Evolutionary conservation across 2,113 vertebrate species (phyloP).

Genomic region (Triplophysa rosa): DNA sequence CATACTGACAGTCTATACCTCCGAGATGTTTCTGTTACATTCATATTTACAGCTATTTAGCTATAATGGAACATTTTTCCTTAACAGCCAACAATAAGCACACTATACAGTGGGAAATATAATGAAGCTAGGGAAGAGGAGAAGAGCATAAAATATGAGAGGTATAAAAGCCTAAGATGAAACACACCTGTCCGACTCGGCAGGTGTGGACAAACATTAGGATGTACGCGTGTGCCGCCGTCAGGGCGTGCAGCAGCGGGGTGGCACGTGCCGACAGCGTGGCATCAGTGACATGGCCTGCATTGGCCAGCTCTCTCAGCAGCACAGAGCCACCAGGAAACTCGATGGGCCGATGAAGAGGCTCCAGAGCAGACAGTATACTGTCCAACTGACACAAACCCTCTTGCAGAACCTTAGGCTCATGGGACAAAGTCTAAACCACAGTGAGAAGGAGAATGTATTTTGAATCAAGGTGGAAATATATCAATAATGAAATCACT

Average conservation of each 20-base stretch:
- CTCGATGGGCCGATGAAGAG: conserved; percentile 91
- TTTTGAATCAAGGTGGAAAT: not conserved
- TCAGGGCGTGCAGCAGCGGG: conserved; percentile 88
- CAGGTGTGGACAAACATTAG: conserved; percentile 98
- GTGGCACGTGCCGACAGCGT: conserved; percentile 92
- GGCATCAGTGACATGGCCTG: conserved; percentile 87
- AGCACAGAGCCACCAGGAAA: conserved; percentile 91
- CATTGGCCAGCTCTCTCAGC: conserved; percentile 87
- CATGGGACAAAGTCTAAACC: conserved; percentile 88
- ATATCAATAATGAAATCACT: not conserved
- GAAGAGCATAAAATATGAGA: not conserved
- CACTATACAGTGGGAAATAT: not conserved
- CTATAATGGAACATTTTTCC: too few species aligned
- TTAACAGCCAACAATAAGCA: too few species aligned
- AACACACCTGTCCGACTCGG: conserved; percentile 88
- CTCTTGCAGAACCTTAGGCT: conserved; percentile 92
- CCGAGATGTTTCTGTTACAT: not conserved
- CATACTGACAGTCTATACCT: not conserved
- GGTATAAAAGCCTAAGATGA: not conserved
- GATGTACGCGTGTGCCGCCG: conserved; percentile 95
- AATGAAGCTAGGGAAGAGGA: not conserved
- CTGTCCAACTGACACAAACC: conserved; percentile 91
- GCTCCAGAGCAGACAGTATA: conserved; percentile 88
- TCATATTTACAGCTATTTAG: too few species aligned
- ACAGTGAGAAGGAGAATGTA: conserved; percentile 6